Conservation (phyloP, 2,888 invertebrate genomes). For the Protophormia terraenovae region DNA sequence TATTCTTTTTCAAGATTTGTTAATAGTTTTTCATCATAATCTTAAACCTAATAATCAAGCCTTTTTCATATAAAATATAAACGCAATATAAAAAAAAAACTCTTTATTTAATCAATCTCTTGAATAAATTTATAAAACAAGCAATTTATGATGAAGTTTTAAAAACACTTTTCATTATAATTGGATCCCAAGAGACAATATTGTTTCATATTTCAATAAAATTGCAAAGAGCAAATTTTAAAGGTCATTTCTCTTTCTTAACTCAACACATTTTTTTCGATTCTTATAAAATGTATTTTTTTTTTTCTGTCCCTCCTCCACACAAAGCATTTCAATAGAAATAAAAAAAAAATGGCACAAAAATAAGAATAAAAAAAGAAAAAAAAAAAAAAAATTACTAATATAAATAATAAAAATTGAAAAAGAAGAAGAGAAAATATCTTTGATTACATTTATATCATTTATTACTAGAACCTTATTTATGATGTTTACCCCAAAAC, state of each 20-base stretch:
- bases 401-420: neutral
- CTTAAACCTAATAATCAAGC: no score
- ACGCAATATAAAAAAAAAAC: neutral
- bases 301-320: neutral
- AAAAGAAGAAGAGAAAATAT: neutral
- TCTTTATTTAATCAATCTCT: neutral
- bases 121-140: neutral
- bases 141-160: neutral
- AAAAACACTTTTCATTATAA: neutral
- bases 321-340: neutral
- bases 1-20: no score
- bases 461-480: conserved; percentile 68
- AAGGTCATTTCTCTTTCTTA: neutral
- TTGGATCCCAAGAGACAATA: neutral
- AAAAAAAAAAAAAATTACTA: neutral
- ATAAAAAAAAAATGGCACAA: neutral
- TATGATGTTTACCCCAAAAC: neutral
- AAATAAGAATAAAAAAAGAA: no score
- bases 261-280: neutral
- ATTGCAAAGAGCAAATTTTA: neutral
- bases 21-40: no score
- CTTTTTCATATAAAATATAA: neutral
- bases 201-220: neutral
- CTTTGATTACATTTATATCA: conserved; percentile 66
- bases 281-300: neutral